Base-by-base conservation (phyloP, 2,888 invertebrate species). In the Apocheima hispidaria region DNA sequence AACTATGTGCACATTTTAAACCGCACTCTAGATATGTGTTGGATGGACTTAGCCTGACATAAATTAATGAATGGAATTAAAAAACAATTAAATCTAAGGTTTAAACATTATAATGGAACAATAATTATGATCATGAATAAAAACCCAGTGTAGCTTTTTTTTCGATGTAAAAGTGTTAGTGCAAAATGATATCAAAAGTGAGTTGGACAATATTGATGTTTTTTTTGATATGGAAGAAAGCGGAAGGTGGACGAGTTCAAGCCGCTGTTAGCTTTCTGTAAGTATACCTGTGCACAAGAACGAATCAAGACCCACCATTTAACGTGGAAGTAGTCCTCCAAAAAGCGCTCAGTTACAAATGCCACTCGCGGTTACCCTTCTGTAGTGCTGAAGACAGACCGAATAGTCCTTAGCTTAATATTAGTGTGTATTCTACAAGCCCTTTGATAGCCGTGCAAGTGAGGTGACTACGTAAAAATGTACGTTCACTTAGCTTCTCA, bases 261-360 rank as follows among this genome's bases (percentile, higher is more conserved):
- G 89, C 88, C 6, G 88, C 91, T 18, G 90, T 92, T 1, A 91
- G 84, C 71, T 90, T 90, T 68, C 58, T 91, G 92, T 92, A 70
- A 91, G 92, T 90, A n/a, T n/a, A 78, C 10, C 16, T 38, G 6
- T 4, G 9, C 20, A n/a, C n/a, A n/a, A n/a, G n/a, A n/a, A n/a
- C n/a, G n/a, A n/a, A n/a, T n/a, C n/a, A n/a, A n/a, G n/a, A n/a
- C n/a, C n/a, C n/a, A n/a, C n/a, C n/a, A n/a, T n/a, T n/a, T n/a
- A n/a, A n/a, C n/a, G n/a, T n/a, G n/a, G n/a, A n/a, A n/a, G n/a
- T n/a, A n/a, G n/a, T n/a, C n/a, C n/a, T n/a, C n/a, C n/a, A n/a
- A n/a, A n/a, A n/a, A n/a, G n/a, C n/a, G n/a, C n/a, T n/a, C n/a
- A n/a, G n/a, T n/a, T n/a, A n/a, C n/a, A n/a, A n/a, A n/a, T n/a